Evolutionary conservation across 2,113 vertebrate genomes (phyloP).

Genomic region (Galemys pyrenaicus): DNA sequence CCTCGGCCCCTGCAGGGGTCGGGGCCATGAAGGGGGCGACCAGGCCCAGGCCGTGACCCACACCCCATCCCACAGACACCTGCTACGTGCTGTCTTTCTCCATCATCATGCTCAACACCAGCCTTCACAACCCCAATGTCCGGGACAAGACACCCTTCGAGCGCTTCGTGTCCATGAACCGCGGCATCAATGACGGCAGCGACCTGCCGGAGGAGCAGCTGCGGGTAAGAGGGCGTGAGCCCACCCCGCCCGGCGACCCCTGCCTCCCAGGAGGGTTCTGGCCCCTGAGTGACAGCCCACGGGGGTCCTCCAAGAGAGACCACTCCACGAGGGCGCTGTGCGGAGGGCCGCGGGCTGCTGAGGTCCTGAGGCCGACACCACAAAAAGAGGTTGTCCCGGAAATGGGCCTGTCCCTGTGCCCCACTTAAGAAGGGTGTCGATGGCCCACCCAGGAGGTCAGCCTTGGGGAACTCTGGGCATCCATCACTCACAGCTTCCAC

Average conservation of each 20-base stretch:
- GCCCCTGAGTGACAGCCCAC: rapidly evolving
- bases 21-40: background rate
- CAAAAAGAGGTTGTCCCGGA: background rate
- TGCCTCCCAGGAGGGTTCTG: rapidly evolving
- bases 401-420: too few relatives aligned
- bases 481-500: background rate
- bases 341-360: background rate
- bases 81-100: constrained; percentile 98
- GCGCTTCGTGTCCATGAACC: constrained; percentile 95
- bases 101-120: constrained; percentile 98
- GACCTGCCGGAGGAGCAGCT: constrained; percentile 92
- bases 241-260: rapidly evolving
- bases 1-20: background rate
- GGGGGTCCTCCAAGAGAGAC: background rate
- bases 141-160: constrained; percentile 94
- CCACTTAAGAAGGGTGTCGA: background rate
- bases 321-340: background rate
- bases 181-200: constrained; percentile 92
- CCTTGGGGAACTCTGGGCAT: background rate
- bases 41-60: background rate
- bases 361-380: too few relatives aligned
- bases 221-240: constrained; percentile 84
- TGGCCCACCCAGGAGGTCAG: background rate
- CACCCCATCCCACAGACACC: constrained; percentile 88
- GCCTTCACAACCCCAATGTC: constrained; percentile 97